phyloP scores from a whole-genome alignment of 2,797 vertebrate genomes.

The Sebastes taczanowskii region DNA sequence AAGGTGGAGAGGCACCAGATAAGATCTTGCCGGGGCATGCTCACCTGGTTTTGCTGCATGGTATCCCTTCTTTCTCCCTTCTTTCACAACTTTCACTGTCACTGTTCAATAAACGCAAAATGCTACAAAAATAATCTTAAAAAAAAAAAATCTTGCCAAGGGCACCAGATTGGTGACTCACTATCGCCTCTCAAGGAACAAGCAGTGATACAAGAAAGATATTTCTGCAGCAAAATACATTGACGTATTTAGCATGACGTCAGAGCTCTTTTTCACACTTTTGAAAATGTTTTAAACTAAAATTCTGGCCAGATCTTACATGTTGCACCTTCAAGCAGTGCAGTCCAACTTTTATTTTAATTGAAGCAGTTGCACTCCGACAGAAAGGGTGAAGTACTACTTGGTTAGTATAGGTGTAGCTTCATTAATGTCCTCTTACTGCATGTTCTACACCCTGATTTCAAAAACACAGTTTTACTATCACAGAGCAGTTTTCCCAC shows the following conservation, averaged over 20 bases:
- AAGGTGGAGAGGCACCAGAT: too few relatives aligned
- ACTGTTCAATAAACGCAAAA: too few relatives aligned
- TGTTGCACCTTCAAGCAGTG: background rate
- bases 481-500: constrained; percentile 10
- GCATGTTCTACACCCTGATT: background rate
- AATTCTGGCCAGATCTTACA: background rate
- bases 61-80: too few relatives aligned
- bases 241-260: background rate
- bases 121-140: too few relatives aligned
- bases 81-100: too few relatives aligned
- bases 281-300: background rate
- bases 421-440: background rate
- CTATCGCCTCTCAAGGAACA: too few relatives aligned
- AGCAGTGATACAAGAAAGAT: too few relatives aligned
- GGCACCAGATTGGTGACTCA: too few relatives aligned
- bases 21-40: too few relatives aligned
- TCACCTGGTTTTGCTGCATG: too few relatives aligned
- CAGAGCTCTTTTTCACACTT: background rate
- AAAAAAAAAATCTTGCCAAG: too few relatives aligned
- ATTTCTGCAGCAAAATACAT: background rate
- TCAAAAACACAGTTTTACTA: background rate
- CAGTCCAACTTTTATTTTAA: background rate
- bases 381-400: background rate
- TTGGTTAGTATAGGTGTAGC: background rate
- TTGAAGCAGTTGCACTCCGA: background rate